A percentile compares a stretch with the other conserved stretches of the same genome.
These are phyloP conservation scores for Elaphurus davidianus DNA, from an alignment of 2,113 vertebrate species.

Conservation along the genomic window DNA sequence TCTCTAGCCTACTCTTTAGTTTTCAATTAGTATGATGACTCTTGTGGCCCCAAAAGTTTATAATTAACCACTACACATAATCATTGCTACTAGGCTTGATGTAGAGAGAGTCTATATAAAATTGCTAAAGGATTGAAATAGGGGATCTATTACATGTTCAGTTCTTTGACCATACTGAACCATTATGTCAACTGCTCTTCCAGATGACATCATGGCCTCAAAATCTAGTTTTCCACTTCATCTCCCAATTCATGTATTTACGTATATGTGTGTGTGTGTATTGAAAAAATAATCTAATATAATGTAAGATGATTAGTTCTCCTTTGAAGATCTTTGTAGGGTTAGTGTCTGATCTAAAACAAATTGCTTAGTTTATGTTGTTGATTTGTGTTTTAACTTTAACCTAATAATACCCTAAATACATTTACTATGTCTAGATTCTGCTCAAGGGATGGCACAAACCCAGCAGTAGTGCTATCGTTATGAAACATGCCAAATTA, in stretches of 20 bases:
- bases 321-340: neutral
- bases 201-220: neutral
- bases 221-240: neutral
- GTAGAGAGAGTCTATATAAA: neutral
- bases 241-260: neutral
- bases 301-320: neutral
- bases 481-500: neutral
- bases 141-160: neutral
- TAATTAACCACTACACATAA: neutral
- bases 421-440: neutral
- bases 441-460: neutral
- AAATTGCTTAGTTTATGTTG: neutral
- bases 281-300: neutral
- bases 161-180: neutral
- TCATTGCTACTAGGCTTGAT: neutral
- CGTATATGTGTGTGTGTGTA: neutral
- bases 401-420: neutral
- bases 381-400: neutral
- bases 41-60: neutral
- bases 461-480: neutral
- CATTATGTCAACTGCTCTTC: neutral
- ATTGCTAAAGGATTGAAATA: neutral
- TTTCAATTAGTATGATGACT: neutral
- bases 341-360: neutral
- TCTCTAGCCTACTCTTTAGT: neutral